Base-by-base conservation (phyloP, 1,140 invertebrate species). In the Samia ricini region DNA sequence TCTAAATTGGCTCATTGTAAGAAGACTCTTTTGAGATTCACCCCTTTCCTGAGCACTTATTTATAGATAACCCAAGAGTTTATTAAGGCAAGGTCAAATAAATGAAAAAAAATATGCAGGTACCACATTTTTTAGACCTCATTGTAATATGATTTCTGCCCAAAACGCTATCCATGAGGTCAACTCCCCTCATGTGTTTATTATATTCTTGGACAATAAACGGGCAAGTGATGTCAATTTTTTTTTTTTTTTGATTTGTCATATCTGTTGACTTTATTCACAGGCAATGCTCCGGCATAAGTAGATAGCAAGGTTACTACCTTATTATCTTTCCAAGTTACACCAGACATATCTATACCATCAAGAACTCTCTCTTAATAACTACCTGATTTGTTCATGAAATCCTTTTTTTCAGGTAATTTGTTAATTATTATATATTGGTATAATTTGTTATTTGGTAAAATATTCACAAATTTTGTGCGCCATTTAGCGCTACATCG, bases 151-250 rank as follows among this genome's bases (percentile, higher is more conserved):
- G 58, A 68, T 90, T 86, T 58, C 85, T 76, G 56, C 78, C 79
- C 66, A 90, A 77, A 69, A 91, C 79, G 63, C 80, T 87, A 76
- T 91, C 90, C 63, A 79, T 81, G 54, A 91, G 74, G 64, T 86
- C 79, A 55, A 86, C 80, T 63, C 81, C 78, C 56, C 74, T 68
- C 78, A 81, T 79, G 64, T 83, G 71, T 54, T 63, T 64, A 69
- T 79, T 83, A 60, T 83, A 71, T 66, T 72, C 60, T 66, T 71
- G 26, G 19, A 75, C 62, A 49, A 68, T 59, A 51, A 64, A 49
- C 15, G 77, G 77, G 23, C 64, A 69, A 48, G 49, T 42, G 21
- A 74, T 67, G 22, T 61, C 61, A 69, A 61, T 63, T 66, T 69
- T 69, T 66, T 61, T 36, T 66, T 72, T 72, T 29, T 60, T 8